Conservation (phyloP, 2,113 vertebrate species). For the Podilymbus podiceps region DNA sequence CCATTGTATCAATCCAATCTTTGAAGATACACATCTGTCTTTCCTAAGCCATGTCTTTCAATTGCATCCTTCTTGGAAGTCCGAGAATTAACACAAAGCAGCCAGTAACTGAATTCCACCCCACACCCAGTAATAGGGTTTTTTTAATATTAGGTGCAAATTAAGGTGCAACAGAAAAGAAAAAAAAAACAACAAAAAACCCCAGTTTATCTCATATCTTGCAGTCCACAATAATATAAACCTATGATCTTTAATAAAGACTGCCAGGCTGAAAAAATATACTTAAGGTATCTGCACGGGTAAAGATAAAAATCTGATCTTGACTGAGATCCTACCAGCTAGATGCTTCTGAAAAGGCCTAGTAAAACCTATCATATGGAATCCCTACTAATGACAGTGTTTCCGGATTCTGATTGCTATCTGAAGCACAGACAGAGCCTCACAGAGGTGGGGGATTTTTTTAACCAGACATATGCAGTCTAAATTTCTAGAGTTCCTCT, state of each 20-base stretch:
- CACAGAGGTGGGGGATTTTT: neutral
- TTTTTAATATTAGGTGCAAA: neutral
- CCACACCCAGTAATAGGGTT: neutral
- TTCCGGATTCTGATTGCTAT: neutral
- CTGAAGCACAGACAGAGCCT: neutral
- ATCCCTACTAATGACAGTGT: neutral
- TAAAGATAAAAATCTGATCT: neutral
- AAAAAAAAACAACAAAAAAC: no score
- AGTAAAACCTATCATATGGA: neutral
- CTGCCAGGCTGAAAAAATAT: neutral
- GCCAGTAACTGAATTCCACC: neutral
- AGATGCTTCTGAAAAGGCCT: neutral
- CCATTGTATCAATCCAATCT: neutral
- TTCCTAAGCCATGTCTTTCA: neutral
- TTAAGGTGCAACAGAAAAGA: neutral
- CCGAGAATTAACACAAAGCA: neutral
- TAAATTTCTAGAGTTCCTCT: neutral
- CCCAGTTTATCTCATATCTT: neutral
- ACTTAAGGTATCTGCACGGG: neutral
- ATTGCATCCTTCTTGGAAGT: neutral
- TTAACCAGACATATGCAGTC: neutral
- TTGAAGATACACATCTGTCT: neutral
- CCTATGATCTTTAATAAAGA: neutral
- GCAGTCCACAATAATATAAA: neutral
- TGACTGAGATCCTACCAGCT: neutral